A percentile compares a stretch with the other conserved stretches of the same genome.
phyloP scores from a whole-genome alignment of 1,140 invertebrate species.

The Rhizoglyphus robini region DNA sequence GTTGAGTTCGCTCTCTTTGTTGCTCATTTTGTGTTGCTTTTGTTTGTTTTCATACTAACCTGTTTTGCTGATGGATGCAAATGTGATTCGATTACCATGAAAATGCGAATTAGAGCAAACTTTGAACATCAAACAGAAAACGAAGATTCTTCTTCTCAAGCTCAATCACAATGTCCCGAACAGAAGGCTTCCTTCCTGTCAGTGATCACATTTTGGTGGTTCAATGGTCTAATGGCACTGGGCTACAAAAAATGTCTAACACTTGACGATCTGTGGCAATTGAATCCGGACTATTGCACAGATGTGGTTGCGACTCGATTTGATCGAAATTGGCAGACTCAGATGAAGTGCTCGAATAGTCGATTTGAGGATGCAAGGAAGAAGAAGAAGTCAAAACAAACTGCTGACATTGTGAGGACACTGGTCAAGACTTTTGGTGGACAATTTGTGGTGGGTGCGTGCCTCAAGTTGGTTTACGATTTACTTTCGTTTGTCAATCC shows the following conservation, averaged over 20 bases:
- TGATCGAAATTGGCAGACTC: slow-evolving; percentile 63
- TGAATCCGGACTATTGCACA: slow-evolving; percentile 69
- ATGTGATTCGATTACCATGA: too few species aligned
- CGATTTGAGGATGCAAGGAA: too few species aligned
- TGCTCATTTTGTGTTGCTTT: slow-evolving; percentile 59
- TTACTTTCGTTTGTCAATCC: slow-evolving; percentile 74
- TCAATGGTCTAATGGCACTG: slow-evolving; percentile 43
- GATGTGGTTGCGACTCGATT: slow-evolving; percentile 63
- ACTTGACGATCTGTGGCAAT: slow-evolving; percentile 68
- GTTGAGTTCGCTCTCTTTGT: slow-evolving; percentile 55
- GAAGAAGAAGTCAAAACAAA: too few species aligned
- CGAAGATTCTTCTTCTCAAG: background rate
- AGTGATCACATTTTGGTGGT: slow-evolving; percentile 78
- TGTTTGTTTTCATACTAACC: slow-evolving; percentile 59
- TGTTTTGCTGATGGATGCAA: slow-evolving; percentile 65
- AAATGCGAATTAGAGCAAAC: too few species aligned
- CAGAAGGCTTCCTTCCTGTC: slow-evolving; percentile 68
- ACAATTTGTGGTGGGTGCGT: slow-evolving; percentile 62
- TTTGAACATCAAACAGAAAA: slow-evolving; percentile 26
- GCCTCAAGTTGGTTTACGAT: slow-evolving; percentile 68
- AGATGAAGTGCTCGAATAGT: too few species aligned
- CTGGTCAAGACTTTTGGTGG: slow-evolving; percentile 56
- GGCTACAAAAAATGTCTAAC: slow-evolving; percentile 70
- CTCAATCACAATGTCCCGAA: slow-evolving; percentile 54
- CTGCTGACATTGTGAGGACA: background rate